phyloP scores from a whole-genome alignment of 2,797 vertebrate species.

The Botia kubotai region DNA sequence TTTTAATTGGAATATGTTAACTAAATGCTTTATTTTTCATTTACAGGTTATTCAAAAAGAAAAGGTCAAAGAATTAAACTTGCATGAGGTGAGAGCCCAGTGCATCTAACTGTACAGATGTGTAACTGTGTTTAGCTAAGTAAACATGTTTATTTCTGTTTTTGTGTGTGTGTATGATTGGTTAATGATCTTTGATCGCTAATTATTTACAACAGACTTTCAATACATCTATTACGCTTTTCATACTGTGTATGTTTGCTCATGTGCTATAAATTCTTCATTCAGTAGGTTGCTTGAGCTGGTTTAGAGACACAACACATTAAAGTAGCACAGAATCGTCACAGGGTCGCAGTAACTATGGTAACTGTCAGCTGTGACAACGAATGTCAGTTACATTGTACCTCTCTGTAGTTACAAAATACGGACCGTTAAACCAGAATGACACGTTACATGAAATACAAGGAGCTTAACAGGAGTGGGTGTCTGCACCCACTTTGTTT shows the following conservation, averaged over 20 bases:
- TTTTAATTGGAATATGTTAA: background rate
- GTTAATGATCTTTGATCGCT: too few relatives aligned
- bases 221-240: too few relatives aligned
- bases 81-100: constrained; percentile 90
- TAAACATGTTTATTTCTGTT: too few relatives aligned
- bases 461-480: background rate
- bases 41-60: constrained; percentile 97
- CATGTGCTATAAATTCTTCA: background rate
- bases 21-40: constrained; percentile 24
- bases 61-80: constrained; percentile 98
- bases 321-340: background rate
- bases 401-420: background rate
- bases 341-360: background rate
- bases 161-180: too few relatives aligned
- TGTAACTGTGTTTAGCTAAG: too few relatives aligned
- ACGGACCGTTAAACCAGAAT: background rate
- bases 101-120: background rate
- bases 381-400: constrained; percentile 12
- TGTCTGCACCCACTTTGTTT: background rate
- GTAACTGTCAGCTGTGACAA: background rate
- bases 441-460: background rate
- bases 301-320: background rate
- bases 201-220: too few relatives aligned
- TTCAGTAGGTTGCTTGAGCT: background rate
- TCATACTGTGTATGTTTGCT: too few relatives aligned